Base-by-base conservation (phyloP, 2,113 vertebrate genomes). In the Bubo blakistoni region DNA sequence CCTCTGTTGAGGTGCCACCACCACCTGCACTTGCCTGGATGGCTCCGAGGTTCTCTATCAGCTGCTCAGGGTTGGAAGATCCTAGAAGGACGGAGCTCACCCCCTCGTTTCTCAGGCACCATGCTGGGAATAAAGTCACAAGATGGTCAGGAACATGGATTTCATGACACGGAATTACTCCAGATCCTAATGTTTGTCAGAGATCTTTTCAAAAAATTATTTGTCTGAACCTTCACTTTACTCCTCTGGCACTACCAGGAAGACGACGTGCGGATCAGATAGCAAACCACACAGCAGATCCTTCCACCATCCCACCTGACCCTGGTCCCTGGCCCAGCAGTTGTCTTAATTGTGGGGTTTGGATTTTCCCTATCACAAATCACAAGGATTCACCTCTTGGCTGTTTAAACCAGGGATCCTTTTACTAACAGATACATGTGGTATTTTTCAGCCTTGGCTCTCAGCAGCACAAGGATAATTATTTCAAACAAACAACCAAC, bases 21-120 rank as follows among this genome's bases (percentile, higher is more conserved):
- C 32, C 26, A 22, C 17, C 22, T 66, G 47, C 83, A 89, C 98
- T 98, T 94, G 98, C 99, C 99, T 99, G 99, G 93, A 99, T 99
- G 98, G 99, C 99, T 85, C 99, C 99, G 0, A 99, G 99, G 98
- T 99, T 99, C 97, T 99, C 99, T 5, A 99, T 99, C 80, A 99
- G 98, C 96, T 99, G 99, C 79, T 99, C 99, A 4, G 99, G 99
- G 97, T 98, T 99, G 90, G 99, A 99, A 13, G 99, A 99, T 96
- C 99, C 99, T 86, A 99, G 96, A 6, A 99, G 99, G 52, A 99
- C 99, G 4, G 99, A 99, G 91, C 99, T 99, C 96, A 99, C 99
- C 0, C 99, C 99, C 95, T 99, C 99, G 2, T 99, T 99, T 89
- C 99, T 98, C 95, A 99, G 98, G 97, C 99, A 99, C 99, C 99